Evolutionary conservation across 2,888 invertebrate species (phyloP).

Genomic region (Hypomecis punctinalis): DNA sequence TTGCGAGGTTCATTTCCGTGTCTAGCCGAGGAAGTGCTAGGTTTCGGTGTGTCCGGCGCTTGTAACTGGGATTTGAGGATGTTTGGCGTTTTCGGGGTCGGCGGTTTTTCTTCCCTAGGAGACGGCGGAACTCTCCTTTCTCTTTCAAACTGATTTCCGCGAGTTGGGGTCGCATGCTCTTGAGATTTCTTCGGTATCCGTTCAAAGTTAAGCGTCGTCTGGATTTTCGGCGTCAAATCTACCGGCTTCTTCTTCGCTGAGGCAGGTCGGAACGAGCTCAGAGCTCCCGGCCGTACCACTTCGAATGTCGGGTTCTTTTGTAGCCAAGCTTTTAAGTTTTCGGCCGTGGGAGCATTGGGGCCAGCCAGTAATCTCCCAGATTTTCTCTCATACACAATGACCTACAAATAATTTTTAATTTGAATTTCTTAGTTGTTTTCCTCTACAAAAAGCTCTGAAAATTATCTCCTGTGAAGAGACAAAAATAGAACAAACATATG

Average conservation of each 20-base stretch:
- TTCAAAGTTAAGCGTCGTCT: conserved; percentile 80
- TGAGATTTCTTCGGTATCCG: conserved; percentile 66
- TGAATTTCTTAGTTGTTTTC: background rate
- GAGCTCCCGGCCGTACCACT: conserved; percentile 89
- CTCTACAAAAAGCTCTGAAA: background rate
- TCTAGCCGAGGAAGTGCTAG: conserved; percentile 63
- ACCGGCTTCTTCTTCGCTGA: conserved; percentile 62
- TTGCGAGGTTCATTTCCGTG: conserved; percentile 62
- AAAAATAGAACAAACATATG: too few relatives aligned
- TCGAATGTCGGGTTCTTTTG: conserved; percentile 95
- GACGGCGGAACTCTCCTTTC: conserved; percentile 53
- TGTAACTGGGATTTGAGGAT: conserved; percentile 53
- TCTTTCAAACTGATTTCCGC: conserved; percentile 54
- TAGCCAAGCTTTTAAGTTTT: conserved; percentile 92
- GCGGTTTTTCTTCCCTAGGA: conserved; percentile 59
- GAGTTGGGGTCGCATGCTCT: conserved; percentile 53
- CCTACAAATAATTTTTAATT: conserved; percentile 57
- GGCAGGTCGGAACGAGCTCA: conserved; percentile 76
- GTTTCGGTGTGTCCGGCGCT: conserved; percentile 63
- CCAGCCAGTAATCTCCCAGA: conserved; percentile 91
- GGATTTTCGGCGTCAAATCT: conserved; percentile 67
- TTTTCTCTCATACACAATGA: conserved; percentile 93
- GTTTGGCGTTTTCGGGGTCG: conserved; percentile 45
- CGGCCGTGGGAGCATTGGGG: conserved; percentile 92
- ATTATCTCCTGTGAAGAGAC: too few relatives aligned